A percentile compares a stretch with the other conserved stretches of the same genome.
These are phyloP conservation scores for Heliconius sara DNA, from an alignment of 2,888 invertebrate genomes.

Conservation along the genomic window DNA sequence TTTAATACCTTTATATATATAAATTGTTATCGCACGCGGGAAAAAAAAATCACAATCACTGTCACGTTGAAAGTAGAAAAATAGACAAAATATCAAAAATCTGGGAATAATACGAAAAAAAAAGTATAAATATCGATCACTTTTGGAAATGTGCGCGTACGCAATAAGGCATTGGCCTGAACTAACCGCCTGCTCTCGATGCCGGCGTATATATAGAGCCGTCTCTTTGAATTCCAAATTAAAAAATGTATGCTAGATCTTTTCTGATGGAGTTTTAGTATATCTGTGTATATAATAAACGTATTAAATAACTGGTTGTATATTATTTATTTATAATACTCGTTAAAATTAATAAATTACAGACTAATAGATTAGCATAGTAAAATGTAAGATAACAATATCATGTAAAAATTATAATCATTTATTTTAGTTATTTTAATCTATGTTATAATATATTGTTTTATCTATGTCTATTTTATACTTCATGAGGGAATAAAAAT, in stretches of 20 bases:
- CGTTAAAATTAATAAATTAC: not conserved
- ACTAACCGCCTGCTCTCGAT: constrained; percentile 64
- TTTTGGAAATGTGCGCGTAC: constrained; percentile 55
- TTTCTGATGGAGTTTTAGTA: constrained; percentile 19
- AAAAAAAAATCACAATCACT: constrained; percentile 27
- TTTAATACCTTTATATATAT: not conserved
- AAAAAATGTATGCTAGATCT: constrained; percentile 35
- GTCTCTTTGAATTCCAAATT: constrained; percentile 46
- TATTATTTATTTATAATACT: not conserved
- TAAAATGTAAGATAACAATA: not conserved
- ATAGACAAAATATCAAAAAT: constrained; percentile 20
- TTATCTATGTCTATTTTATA: not conserved
- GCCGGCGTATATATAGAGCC: constrained; percentile 62
- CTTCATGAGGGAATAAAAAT: not conserved
- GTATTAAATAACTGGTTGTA: not conserved
- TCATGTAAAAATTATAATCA: not conserved
- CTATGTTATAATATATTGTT: not conserved
- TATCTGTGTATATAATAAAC: not conserved
- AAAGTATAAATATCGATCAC: constrained; percentile 47
- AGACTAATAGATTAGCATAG: not conserved
- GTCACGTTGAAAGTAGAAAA: constrained; percentile 20
- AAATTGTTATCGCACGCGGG: not conserved
- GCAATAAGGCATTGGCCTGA: constrained; percentile 58
- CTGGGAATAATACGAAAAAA: not conserved
- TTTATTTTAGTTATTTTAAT: not conserved